These are phyloP conservation scores for Marmota flaviventris DNA, from an alignment of 2,113 vertebrate genomes.

Conservation along the genomic window DNA sequence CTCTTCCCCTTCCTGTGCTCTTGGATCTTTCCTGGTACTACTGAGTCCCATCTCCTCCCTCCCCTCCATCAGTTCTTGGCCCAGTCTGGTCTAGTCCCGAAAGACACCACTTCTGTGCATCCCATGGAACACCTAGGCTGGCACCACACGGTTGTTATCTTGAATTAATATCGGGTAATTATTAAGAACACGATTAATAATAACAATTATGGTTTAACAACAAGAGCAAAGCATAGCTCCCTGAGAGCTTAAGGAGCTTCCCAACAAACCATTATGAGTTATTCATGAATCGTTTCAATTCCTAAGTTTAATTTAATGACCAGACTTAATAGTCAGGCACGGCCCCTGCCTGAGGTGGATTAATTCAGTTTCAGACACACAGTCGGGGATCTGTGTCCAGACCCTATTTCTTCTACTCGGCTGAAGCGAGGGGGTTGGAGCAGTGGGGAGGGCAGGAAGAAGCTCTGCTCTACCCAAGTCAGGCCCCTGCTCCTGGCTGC, in stretches of 20 bases:
- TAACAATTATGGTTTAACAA: conserved; percentile 79
- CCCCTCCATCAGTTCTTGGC: neutral
- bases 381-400: neutral
- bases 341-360: conserved; percentile 44
- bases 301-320: conserved; percentile 80
- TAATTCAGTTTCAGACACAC: neutral
- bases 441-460: neutral
- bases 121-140: neutral
- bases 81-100: neutral
- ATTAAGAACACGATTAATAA: conserved; percentile 82
- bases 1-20: neutral
- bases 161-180: conserved; percentile 67
- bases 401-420: neutral
- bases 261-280: conserved; percentile 77
- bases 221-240: conserved; percentile 68
- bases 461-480: too few relatives aligned
- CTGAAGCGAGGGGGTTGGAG: neutral
- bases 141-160: neutral
- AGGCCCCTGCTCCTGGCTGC: neutral
- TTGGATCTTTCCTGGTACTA: neutral
- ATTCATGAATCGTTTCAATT: conserved; percentile 75
- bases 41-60: neutral
- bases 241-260: conserved; percentile 77
- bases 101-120: neutral
- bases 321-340: conserved; percentile 59